Evolutionary conservation across 2,797 vertebrate genomes (phyloP).

Genomic region (Alfaro cultratus): DNA sequence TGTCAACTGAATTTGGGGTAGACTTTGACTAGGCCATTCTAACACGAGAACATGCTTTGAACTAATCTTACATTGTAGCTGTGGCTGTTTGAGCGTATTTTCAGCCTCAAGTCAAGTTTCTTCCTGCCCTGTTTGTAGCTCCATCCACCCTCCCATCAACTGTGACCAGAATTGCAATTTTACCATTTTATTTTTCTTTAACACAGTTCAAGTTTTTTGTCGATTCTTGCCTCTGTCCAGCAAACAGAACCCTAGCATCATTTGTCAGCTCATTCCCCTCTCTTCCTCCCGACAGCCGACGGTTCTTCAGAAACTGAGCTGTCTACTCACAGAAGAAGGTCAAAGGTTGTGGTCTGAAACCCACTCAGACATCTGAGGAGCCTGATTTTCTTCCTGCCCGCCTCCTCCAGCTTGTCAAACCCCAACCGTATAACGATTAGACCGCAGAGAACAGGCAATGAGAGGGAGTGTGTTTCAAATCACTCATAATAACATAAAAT

Average conservation of each 20-base stretch:
- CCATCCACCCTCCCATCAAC: background rate
- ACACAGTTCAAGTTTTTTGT: background rate
- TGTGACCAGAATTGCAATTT: constrained; percentile 7
- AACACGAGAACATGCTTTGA: background rate
- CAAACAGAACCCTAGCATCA: constrained; percentile 35
- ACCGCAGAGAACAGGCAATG: constrained; percentile 34
- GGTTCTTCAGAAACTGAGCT: constrained; percentile 64
- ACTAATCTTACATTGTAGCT: background rate
- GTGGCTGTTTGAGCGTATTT: background rate
- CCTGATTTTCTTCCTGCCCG: constrained; percentile 48
- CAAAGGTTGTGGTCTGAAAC: constrained; percentile 59
- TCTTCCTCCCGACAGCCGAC: constrained; percentile 46
- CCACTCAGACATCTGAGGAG: constrained; percentile 72
- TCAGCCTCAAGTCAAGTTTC: background rate
- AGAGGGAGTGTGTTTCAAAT: constrained; percentile 51
- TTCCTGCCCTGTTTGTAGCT: background rate
- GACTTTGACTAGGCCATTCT: background rate
- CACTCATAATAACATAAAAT: constrained; percentile 3
- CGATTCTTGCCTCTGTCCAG: background rate
- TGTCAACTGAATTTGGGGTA: background rate
- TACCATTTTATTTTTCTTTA: background rate
- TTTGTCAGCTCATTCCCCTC: constrained; percentile 39
- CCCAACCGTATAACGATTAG: constrained; percentile 38
- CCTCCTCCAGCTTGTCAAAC: constrained; percentile 59
- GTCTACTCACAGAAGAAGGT: constrained; percentile 58